phyloP scores from a whole-genome alignment of 1,140 invertebrate genomes.

The Phymorhynchus buccinoides region DNA sequence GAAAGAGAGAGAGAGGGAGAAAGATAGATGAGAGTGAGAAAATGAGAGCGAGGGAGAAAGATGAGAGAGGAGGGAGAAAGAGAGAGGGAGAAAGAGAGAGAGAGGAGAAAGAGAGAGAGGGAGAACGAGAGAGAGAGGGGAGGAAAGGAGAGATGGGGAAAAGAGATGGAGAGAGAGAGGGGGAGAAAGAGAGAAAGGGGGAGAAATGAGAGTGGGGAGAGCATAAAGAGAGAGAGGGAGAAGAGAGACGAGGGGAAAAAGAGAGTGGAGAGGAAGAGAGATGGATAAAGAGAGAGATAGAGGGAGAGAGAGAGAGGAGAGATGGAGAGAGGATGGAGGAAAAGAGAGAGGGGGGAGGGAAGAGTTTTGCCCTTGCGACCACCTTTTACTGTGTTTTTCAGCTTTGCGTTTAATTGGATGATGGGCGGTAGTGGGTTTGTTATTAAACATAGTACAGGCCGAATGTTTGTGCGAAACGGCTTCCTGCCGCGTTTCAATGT shows the following conservation, averaged over 20 bases:
- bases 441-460: too few species aligned
- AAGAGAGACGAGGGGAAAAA: neutral
- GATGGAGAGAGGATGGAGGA: neutral
- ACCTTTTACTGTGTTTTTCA: too few species aligned
- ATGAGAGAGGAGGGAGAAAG: neutral
- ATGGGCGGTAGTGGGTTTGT: too few species aligned
- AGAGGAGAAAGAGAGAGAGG: neutral
- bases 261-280: slow-evolving; percentile 13
- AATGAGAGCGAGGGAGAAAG: neutral
- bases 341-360: slow-evolving; percentile 7
- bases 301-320: slow-evolving; percentile 23
- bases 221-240: neutral
- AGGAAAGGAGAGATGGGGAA: neutral
- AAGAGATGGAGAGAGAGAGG: slow-evolving; percentile 20
- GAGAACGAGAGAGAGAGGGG: neutral
- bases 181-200: slow-evolving; percentile 21
- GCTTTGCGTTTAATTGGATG: too few species aligned
- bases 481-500: too few species aligned
- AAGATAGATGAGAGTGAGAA: neutral
- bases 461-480: too few species aligned
- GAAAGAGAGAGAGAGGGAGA: neutral
- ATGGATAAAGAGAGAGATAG: slow-evolving; percentile 34
- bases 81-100: slow-evolving; percentile 25
- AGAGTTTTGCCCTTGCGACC: too few species aligned
- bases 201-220: neutral